Evolutionary conservation across 2,797 vertebrate genomes (phyloP).

Genomic region (Coregonus ussuriensis): DNA sequence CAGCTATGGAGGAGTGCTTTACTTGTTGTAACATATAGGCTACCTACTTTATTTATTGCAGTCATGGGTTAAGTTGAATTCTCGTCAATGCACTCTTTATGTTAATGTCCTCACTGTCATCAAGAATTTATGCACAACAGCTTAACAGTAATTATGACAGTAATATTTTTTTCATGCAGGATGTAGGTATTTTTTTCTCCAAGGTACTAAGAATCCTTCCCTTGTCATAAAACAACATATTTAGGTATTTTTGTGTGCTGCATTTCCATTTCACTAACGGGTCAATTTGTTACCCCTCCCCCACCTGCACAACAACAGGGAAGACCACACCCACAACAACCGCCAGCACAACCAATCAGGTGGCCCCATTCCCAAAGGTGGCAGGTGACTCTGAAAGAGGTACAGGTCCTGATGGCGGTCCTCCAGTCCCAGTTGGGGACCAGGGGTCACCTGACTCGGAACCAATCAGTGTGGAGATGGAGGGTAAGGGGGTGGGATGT

Average conservation of each 20-base stretch:
- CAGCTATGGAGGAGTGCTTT: slow-evolving; percentile 4
- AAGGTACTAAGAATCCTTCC: slow-evolving; percentile 15
- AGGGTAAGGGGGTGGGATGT: slow-evolving; percentile 84
- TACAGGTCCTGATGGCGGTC: slow-evolving; percentile 80
- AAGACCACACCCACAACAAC: slow-evolving; percentile 80
- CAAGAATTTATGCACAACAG: slow-evolving; percentile 21
- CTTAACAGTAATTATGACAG: slow-evolving; percentile 34
- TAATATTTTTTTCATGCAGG: slow-evolving; percentile 39
- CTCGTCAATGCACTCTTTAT: slow-evolving; percentile 44
- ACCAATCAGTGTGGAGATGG: slow-evolving; percentile 87
- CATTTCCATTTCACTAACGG: slow-evolving; percentile 79
- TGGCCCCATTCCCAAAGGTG: slow-evolving; percentile 80
- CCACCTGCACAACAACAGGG: slow-evolving; percentile 72
- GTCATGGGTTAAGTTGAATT: slow-evolving; percentile 6
- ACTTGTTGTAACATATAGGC: not conserved
- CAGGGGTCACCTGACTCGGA: slow-evolving; percentile 83
- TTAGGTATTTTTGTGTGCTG: slow-evolving; percentile 46
- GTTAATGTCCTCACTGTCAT: slow-evolving; percentile 36
- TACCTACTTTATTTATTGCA: not conserved
- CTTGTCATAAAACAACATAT: slow-evolving; percentile 41
- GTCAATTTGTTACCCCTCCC: slow-evolving; percentile 73
- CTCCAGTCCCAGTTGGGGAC: slow-evolving; percentile 77
- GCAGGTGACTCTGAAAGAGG: slow-evolving; percentile 81
- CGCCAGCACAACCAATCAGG: slow-evolving; percentile 78
- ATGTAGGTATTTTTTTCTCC: slow-evolving; percentile 52